Evolutionary conservation across 2,888 invertebrate species (phyloP).

Genomic region (Leptopilina myrica): DNA sequence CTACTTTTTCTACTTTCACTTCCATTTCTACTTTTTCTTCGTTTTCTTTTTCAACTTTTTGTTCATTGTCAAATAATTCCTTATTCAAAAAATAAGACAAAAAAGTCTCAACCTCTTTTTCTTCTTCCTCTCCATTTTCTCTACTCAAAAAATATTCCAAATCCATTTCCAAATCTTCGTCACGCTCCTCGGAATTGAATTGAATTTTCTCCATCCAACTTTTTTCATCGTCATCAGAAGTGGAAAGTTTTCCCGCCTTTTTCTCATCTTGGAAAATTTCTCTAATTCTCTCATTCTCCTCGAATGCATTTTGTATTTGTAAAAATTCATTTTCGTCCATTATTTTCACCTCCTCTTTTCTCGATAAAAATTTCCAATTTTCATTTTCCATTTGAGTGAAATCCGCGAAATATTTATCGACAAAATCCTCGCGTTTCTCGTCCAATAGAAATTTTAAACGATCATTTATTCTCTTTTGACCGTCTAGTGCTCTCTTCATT

Average conservation of each 20-base stretch:
- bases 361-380: too few species aligned
- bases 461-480: constrained; percentile 2
- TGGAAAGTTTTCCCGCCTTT: background rate
- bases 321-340: background rate
- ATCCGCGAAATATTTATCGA: background rate
- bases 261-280: background rate
- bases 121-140: background rate
- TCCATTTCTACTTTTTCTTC: background rate
- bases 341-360: background rate
- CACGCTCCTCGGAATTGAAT: background rate
- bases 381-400: background rate
- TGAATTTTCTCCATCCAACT: constrained; percentile 24
- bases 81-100: background rate
- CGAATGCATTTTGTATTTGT: background rate
- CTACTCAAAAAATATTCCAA: background rate
- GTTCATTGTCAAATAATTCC: background rate
- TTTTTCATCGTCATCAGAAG: background rate
- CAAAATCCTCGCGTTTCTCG: background rate
- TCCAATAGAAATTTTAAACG: background rate
- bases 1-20: background rate
- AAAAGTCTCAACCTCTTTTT: too few species aligned
- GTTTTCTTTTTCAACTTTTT: background rate
- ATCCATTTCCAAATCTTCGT: background rate
- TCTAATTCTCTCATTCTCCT: background rate
- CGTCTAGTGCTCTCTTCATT: background rate